Evolutionary conservation across 1,140 invertebrate species (phyloP).

Genomic region (Meloidogyne floridensis): DNA sequence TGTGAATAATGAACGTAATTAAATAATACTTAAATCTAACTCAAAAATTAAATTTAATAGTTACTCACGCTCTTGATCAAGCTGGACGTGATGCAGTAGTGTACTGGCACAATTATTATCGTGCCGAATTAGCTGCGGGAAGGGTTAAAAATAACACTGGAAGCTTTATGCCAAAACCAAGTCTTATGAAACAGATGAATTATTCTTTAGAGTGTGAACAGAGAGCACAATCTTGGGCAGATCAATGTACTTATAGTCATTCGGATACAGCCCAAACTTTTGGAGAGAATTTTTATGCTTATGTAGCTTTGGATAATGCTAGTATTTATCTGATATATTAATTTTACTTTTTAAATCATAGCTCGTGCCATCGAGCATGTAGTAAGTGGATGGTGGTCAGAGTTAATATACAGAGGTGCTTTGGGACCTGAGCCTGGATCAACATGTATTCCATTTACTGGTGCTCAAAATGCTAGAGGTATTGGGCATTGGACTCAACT

Average conservation of each 20-base stretch:
- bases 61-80: not conserved
- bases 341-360: not conserved
- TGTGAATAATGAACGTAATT: too few relatives aligned
- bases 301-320: too few relatives aligned
- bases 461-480: not conserved
- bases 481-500: constrained; percentile 28
- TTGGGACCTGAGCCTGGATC: constrained; percentile 12
- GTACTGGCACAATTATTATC: constrained; percentile 18
- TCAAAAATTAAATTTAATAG: not conserved
- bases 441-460: not conserved
- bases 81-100: not conserved
- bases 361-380: constrained; percentile 2
- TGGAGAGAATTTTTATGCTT: not conserved
- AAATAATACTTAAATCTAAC: too few relatives aligned
- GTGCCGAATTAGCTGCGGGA: constrained; percentile 1
- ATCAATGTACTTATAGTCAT: constrained; percentile 2
- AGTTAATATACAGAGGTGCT: constrained; percentile 1
- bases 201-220: not conserved
- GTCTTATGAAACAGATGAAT: constrained; percentile 7
- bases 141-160: not conserved
- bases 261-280: not conserved
- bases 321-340: too few relatives aligned
- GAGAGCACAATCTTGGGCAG: not conserved
- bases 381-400: constrained; percentile 10
- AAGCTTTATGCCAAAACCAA: constrained; percentile 5